Evolutionary conservation across 2,797 vertebrate species (phyloP).

Genomic region (Xenentodon cancila): DNA sequence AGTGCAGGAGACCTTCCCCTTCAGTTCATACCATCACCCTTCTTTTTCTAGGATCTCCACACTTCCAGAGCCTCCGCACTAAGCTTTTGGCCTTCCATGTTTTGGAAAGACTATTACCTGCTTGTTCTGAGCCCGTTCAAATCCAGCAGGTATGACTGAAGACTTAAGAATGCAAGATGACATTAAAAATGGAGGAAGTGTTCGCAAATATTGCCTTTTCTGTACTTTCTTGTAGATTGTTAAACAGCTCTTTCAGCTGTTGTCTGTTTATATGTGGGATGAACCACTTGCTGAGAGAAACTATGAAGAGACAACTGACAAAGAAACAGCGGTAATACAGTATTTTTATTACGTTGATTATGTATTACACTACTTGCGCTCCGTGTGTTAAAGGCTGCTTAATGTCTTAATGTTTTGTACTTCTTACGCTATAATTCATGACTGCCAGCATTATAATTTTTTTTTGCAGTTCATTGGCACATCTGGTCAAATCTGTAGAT

Average conservation of each 20-base stretch:
- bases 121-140: constrained; percentile 79
- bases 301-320: constrained; percentile 63
- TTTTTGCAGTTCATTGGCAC: too few species aligned
- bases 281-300: constrained; percentile 74
- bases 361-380: background rate
- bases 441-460: too few species aligned
- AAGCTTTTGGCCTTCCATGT: constrained; percentile 86
- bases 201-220: background rate
- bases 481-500: too few species aligned
- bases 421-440: too few species aligned
- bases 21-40: background rate
- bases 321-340: constrained; percentile 65
- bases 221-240: constrained; percentile 75
- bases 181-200: too few species aligned
- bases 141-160: constrained; percentile 76
- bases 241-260: constrained; percentile 81
- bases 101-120: constrained; percentile 82
- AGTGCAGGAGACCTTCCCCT: background rate
- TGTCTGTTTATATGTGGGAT: constrained; percentile 86
- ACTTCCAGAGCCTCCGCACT: constrained; percentile 83
- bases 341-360: background rate
- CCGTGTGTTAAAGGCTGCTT: too few species aligned
- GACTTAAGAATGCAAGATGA: background rate
- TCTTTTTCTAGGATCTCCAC: constrained; percentile 71
- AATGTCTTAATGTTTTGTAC: too few species aligned